Percentiles rank a stretch among this genome's conserved stretches.
Evolutionary conservation across 2,797 vertebrate genomes (phyloP).

Genomic region (Melanotaenia pygmaea): DNA sequence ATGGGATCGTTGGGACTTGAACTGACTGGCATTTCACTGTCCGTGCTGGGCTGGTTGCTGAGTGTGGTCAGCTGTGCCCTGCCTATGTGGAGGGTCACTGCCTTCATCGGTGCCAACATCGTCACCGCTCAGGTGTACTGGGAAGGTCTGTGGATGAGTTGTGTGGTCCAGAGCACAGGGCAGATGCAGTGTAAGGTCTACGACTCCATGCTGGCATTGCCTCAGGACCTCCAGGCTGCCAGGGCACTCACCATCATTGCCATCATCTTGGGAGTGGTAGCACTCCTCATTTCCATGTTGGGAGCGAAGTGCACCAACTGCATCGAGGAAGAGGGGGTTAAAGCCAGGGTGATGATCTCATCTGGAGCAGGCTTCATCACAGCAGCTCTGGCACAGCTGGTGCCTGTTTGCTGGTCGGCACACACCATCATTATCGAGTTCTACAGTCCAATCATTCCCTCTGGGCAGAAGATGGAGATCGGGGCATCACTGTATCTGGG

Average conservation of each 20-base stretch:
- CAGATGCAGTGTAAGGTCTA: conserved; percentile 93
- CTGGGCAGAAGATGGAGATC: conserved; percentile 90
- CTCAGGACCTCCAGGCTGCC: conserved; percentile 90
- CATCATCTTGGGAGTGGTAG: conserved; percentile 86
- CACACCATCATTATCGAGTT: conserved; percentile 90
- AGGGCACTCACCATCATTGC: conserved; percentile 87
- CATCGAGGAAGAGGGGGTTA: conserved; percentile 89
- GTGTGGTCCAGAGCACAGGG: conserved; percentile 90
- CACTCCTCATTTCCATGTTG: conserved; percentile 86
- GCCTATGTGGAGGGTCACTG: conserved; percentile 92
- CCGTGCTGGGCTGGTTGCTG: conserved; percentile 88
- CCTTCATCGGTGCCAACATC: conserved; percentile 92
- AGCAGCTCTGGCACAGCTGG: conserved; percentile 84
- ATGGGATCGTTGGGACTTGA: conserved; percentile 89
- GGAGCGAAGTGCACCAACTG: conserved; percentile 96
- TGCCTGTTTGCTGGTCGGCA: conserved; percentile 93
- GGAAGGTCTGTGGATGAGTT: conserved; percentile 93
- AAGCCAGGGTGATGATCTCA: conserved; percentile 89
- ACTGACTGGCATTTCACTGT: conserved; percentile 84
- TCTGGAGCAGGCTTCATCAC: conserved; percentile 87
- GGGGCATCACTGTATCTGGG: conserved; percentile 90
- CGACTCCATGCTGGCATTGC: conserved; percentile 88
- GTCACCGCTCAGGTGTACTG: conserved; percentile 90
- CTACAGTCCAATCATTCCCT: conserved; percentile 85
- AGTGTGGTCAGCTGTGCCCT: conserved; percentile 86